These are phyloP conservation scores for Harmothoe impar DNA, from an alignment of 2,888 invertebrate genomes.

Conservation along the genomic window DNA sequence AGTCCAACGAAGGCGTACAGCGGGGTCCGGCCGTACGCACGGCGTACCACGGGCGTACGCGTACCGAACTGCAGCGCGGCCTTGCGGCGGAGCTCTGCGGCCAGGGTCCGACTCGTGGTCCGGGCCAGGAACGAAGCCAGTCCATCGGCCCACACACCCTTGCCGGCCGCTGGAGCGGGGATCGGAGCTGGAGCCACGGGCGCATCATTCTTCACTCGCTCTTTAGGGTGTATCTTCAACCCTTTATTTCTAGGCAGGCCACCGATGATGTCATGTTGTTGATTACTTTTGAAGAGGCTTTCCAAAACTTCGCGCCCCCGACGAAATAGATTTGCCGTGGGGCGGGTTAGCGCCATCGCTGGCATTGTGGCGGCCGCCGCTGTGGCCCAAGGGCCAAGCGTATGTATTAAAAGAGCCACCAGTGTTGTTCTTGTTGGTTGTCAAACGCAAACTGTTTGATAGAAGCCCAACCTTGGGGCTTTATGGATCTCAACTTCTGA, in stretches of 20 bases:
- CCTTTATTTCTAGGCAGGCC: background rate
- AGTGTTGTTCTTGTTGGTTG: background rate
- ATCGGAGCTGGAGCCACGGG: background rate
- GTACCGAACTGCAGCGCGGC: conserved; percentile 47
- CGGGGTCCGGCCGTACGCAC: conserved; percentile 24
- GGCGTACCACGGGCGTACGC: conserved; percentile 7
- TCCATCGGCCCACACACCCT: background rate
- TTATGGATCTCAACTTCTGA: background rate
- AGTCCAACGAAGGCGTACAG: conserved; percentile 60
- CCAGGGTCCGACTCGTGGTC: conserved; percentile 8
- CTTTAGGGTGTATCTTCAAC: background rate
- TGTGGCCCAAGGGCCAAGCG: background rate
- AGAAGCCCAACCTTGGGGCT: conserved; percentile 45
- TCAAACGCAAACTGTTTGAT: background rate
- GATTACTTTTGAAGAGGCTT: background rate
- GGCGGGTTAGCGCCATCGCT: background rate
- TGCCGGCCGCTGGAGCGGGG: background rate
- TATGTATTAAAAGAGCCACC: background rate
- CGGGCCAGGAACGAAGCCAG: conserved; percentile 38
- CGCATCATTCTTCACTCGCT: background rate
- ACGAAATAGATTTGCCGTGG: conserved; percentile 45
- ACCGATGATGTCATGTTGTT: background rate
- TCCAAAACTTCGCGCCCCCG: conserved; percentile 12
- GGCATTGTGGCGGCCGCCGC: conserved; percentile 14
- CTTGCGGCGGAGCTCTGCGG: conserved; percentile 50